Percentiles rank a stretch among this genome's conserved stretches.
Evolutionary conservation across 2,888 invertebrate species (phyloP).

Genomic region (Macrophya alboannulata): DNA sequence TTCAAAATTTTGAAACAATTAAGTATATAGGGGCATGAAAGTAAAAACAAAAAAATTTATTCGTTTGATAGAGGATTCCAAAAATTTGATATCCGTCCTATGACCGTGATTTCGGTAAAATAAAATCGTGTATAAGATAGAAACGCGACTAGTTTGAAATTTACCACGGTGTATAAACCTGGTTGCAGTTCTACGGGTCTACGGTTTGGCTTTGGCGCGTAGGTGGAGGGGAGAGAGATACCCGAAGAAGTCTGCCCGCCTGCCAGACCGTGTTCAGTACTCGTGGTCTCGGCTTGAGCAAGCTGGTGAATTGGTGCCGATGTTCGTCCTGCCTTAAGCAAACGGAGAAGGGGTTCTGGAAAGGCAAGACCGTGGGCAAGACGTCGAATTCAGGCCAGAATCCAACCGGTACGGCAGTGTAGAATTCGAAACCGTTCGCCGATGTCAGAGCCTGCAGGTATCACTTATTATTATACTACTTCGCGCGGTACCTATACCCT

Average conservation of each 20-base stretch:
- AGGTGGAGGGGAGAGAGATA: slow-evolving; percentile 62
- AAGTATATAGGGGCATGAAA: background rate
- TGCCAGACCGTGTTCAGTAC: slow-evolving; percentile 42
- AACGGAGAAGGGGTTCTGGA: slow-evolving; percentile 56
- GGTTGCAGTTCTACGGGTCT: slow-evolving; percentile 60
- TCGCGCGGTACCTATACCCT: background rate
- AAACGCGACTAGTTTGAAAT: background rate
- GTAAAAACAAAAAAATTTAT: background rate
- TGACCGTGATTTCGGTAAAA: background rate
- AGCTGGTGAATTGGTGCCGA: slow-evolving; percentile 55
- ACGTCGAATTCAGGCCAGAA: slow-evolving; percentile 74
- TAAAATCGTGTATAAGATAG: background rate
- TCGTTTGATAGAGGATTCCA: background rate
- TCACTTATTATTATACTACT: slow-evolving; percentile 61
- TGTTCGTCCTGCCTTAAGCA: slow-evolving; percentile 37
- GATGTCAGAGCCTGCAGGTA: slow-evolving; percentile 71
- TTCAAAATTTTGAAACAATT: no score
- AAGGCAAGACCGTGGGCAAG: slow-evolving; percentile 58
- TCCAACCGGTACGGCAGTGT: slow-evolving; percentile 64
- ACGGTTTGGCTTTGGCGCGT: slow-evolving; percentile 62
- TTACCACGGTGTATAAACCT: slow-evolving; percentile 28
- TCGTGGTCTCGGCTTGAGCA: slow-evolving; percentile 44
- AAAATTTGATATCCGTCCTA: background rate
- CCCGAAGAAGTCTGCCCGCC: slow-evolving; percentile 36
- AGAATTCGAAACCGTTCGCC: slow-evolving; percentile 66